phyloP scores from a whole-genome alignment of 2,113 vertebrate species.

The Chroicocephalus ridibundus region DNA sequence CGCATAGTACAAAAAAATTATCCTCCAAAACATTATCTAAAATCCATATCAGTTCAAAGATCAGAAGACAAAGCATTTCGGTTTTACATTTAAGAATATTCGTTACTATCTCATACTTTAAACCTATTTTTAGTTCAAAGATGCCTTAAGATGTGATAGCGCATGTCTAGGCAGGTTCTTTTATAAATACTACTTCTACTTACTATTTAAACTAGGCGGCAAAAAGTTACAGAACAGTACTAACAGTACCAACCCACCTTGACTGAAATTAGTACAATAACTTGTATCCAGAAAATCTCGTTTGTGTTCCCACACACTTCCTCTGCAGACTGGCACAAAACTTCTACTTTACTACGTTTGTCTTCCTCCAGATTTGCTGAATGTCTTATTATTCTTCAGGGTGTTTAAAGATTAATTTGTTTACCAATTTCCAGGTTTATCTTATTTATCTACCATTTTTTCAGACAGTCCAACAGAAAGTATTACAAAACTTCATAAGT shows the following conservation, averaged over 20 bases:
- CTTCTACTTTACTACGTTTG: neutral
- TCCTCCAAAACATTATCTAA: neutral
- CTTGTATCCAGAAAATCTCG: neutral
- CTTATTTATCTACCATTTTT: neutral
- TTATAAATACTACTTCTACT: neutral
- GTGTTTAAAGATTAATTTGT: neutral
- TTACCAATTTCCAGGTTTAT: neutral
- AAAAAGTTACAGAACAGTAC: neutral
- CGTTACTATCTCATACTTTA: neutral
- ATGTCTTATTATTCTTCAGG: neutral
- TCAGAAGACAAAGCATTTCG: neutral
- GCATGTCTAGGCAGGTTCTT: neutral
- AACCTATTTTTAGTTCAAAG: neutral
- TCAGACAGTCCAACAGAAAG: neutral
- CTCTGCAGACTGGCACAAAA: neutral
- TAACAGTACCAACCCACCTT: neutral
- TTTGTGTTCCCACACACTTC: neutral
- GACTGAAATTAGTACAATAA: neutral
- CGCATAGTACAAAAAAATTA: neutral
- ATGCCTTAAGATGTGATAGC: neutral
- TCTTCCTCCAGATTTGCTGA: neutral
- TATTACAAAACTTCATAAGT: neutral
- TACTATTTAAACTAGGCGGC: neutral
- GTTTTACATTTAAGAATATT: neutral
- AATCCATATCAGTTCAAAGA: neutral